A percentile compares a stretch with the other conserved stretches of the same genome.
phyloP scores from a whole-genome alignment of 2,888 invertebrate species.

The Drepana falcataria region DNA sequence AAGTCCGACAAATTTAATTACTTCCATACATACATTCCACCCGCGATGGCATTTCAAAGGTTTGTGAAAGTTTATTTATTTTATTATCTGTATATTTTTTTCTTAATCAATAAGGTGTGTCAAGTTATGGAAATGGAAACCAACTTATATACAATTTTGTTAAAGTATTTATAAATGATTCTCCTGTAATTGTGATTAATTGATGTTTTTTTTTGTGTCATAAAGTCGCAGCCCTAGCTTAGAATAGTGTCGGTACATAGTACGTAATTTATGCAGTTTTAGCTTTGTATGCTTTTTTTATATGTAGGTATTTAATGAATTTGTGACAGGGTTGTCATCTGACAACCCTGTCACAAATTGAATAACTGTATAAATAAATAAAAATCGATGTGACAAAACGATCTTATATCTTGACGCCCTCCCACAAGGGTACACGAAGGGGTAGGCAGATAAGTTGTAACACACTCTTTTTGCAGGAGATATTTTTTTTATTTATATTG shows the following conservation, averaged over 20 bases:
- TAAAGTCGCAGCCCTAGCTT: slow-evolving; percentile 26
- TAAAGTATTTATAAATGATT: neutral
- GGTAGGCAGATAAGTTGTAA: too few species aligned
- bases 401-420: too few species aligned
- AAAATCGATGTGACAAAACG: too few species aligned
- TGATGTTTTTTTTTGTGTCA: slow-evolving; percentile 21
- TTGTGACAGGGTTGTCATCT: slow-evolving; percentile 22
- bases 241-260: slow-evolving; percentile 21
- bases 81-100: neutral
- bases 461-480: too few species aligned
- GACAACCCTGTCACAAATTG: too few species aligned
- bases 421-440: too few species aligned
- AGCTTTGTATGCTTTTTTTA: slow-evolving; percentile 17
- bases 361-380: too few species aligned
- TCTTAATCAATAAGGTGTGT: neutral
- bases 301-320: slow-evolving; percentile 12
- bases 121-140: slow-evolving; percentile 23
- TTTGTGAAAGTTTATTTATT: neutral
- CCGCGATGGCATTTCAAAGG: too few species aligned
- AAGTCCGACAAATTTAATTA: too few species aligned
- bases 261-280: slow-evolving; percentile 16
- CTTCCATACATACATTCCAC: too few species aligned
- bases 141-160: slow-evolving; percentile 30
- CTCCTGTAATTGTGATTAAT: neutral
- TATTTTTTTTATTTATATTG: too few species aligned